Base-by-base conservation (phyloP, 2,888 invertebrate species). In the Melanargia galathea region DNA sequence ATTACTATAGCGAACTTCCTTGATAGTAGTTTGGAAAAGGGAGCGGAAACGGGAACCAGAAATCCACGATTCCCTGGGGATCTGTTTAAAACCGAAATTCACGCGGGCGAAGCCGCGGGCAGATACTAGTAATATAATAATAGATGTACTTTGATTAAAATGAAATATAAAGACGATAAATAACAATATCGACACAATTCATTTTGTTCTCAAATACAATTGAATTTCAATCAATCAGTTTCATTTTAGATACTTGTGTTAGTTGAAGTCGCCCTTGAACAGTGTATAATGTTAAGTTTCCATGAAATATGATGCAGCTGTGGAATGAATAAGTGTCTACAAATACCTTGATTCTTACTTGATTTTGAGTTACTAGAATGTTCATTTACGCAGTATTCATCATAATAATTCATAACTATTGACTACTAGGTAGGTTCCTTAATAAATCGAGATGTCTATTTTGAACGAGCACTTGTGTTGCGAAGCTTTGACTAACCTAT, bases 151-250 rank as follows among this genome's bases (percentile, higher is more conserved):
- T 20, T 45, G 57, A 16, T n/a, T 18, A 57, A 35, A 56, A 38
- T 26, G 6, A 2, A 38, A 54, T 35, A 6, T 24, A n/a, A 45
- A 6, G 7, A 48, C 22, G 24, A 48, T 24, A n/a, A 48, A 48
- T 24, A 48, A 13, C 46, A 45, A 55, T 30, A 61, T 40, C 30
- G 43, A 40, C 40, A 61, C 57, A 63, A 67, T 67, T 61, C 58
- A 67, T 67, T 65, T 60, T 55, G 60, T 67, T 63, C 60, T 65
- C 65, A 67, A 63, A 63, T 46, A 40, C 35, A 30, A 24, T 45
- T 60, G 65, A 57, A 57, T 49, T 62, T 60, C 67, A 61, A 67
- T 65, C 63, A 65, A 67, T 67, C 67, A 67, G 65, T 61, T 65
- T 60, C 60, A 65, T 46, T 58, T 60, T 43, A 60, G 8, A 38